Base-by-base conservation (phyloP, 2,113 vertebrate species). In the Chaetodon auriga region DNA sequence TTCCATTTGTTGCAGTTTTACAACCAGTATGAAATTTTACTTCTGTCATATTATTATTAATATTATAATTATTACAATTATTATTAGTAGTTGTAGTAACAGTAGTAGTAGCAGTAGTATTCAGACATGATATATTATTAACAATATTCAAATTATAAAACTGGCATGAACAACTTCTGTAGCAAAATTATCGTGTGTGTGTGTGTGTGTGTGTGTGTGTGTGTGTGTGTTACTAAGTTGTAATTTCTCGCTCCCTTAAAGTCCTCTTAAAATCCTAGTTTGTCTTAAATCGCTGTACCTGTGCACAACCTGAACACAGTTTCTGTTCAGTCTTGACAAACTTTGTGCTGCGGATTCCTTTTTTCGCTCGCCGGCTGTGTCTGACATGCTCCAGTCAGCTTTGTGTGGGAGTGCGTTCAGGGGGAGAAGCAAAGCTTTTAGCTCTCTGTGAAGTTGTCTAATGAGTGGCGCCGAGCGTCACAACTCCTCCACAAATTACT, bases 401-500 rank as follows among this genome's bases (percentile, higher is more conserved):
- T 2, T 15, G 78, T 81, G 87, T 85, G 72, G 82, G 88, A 80
- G 88, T 78, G 78, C 43, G 35, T 74, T 77, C 65, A 68, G 82
- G 35, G 68, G 71, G 78, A 66, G 74, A 65, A 75, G 80, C 69
- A 53, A 81, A 86, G 92, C 93, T 92, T 93, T 93, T 91, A 93
- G 86, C 82, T 80, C 86, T 81, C 86, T 84, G 54, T 92, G 75
- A 92, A 92, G 83, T 78, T 85, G 83, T 94, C 82, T 93, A 88
- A 91, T 87, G 90, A 89, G 76, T 1, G 90, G 93, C 89, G 87
- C 93, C 89, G 63, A 81, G 85, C 85, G 75, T 90, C 89, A 90
- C 73, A 69, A 89, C 88, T 89, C 92, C 92, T 90, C 83, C 89
- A 81, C 92, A 92, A 83, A 91, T 89, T 70, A 90, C 88, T 87